Base-by-base conservation (phyloP, 2,888 invertebrate species). In the Bombylius discolor region DNA sequence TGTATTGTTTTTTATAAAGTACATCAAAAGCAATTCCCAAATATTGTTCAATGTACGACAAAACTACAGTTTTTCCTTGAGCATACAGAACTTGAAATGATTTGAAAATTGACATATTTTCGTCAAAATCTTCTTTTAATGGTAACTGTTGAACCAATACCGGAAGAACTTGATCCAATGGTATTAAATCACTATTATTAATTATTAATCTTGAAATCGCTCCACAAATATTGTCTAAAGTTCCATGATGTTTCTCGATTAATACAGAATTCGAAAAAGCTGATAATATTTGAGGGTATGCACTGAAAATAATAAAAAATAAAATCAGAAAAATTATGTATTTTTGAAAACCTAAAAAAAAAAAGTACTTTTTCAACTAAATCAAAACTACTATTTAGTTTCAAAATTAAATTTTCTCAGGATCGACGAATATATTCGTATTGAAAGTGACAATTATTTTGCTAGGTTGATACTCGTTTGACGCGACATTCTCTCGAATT, bases 221-320 rank as follows among this genome's bases (percentile, higher is more conserved):
- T 52, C 85, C 89, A 69, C 86, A 84, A 61, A 88, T 82, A 68
- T 89, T 89, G 68, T 89, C 89, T 57, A 85, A 72, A 5, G 83
- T 82, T 46, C 84, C 77, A 0, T 78, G 75, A 64, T 83, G 79
- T n/a, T 77, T 74, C 70, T 88, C 88, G 56, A 75, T 78, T 5
- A 78, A 70, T 54, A 87, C 77, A n/a, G 82, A 78, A 44, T 76
- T 71, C 3, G 86, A 85, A n/a, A 89, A 70, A 8, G 78, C 75
- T 68, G 82, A 79, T 51, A 89, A 71, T 61, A 89, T 82, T 54
- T 79, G 76, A 39, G 78, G 75, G 69, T 82, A 88, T 63, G 81
- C 77, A 53, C 85, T 84, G 63, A 48, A 61, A 60, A 46, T 55
- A 52, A 23, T 52, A 50, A 48, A 44, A 48, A 23, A 23, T 23